Conservation (phyloP, 2,797 vertebrate species). For the Epinephelus awoara region DNA sequence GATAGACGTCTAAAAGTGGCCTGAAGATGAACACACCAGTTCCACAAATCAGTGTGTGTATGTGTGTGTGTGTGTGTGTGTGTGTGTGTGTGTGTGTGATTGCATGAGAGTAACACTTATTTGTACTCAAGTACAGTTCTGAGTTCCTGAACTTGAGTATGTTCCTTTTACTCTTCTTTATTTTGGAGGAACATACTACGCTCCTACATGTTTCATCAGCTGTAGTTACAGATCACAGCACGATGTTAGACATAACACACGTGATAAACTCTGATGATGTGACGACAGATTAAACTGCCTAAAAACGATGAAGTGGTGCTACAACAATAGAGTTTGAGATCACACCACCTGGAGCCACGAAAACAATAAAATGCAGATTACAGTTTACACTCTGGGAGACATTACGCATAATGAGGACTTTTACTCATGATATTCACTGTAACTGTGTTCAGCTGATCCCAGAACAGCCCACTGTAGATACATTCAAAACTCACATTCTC, state of each 20-base stretch:
- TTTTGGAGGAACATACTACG: neutral
- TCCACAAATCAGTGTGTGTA: slow-evolving; percentile 37
- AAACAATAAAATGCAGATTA: neutral
- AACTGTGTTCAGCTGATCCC: neutral
- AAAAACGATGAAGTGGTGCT: too few species aligned
- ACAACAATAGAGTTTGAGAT: neutral
- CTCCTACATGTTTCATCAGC: neutral
- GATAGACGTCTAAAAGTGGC: slow-evolving; percentile 52
- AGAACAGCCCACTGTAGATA: neutral
- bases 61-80: slow-evolving; percentile 1
- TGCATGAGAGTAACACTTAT: slow-evolving; percentile 17
- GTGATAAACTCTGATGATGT: too few species aligned
- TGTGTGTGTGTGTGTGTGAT: too few species aligned
- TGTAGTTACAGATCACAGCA: neutral
- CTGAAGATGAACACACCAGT: slow-evolving; percentile 33
- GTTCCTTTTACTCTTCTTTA: neutral
- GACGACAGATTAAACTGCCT: too few species aligned
- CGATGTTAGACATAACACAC: neutral
- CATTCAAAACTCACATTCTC: neutral
- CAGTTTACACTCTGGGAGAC: neutral
- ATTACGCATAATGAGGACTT: neutral
- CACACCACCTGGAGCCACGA: neutral
- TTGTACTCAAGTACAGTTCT: neutral
- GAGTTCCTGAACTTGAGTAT: neutral
- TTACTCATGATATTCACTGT: neutral